Base-by-base conservation (phyloP, 2,888 invertebrate species). In the Thecocarcelia acutangulata region DNA sequence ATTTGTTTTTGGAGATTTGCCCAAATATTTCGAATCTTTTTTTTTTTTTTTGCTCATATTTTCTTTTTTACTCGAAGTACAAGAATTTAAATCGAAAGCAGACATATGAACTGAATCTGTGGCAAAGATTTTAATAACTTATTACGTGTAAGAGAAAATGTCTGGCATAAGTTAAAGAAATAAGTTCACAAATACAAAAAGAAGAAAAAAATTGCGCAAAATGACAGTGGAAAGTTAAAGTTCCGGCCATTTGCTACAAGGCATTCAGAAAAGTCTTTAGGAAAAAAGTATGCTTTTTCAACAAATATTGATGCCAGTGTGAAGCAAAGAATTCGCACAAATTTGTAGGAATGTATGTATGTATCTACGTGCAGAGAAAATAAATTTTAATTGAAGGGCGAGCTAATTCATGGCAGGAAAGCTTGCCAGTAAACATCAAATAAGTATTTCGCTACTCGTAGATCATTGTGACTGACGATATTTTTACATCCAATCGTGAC, bases 1-100 rank as follows among this genome's bases (percentile, higher is more conserved):
- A 69, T 74, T 82, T 78, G 24, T 37, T 78, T 76, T 82, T 82
- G 82, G 82, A 74, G 75, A 70, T 24, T 66, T 82, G 82, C 82
- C 82, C 74, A 82, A 78, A 69, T 54, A 66, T 73, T 78, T 73
- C 24, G 15, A 17, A 24, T 56, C 8, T 54, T 44, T 33, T 24
- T 12, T 73, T 24, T 33, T 61, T 72, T 64, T 37, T 66, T 64
- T 24, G 17, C 42, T 70, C n/a, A n/a, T n/a, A n/a, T 48, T 2
- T n/a, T 3, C 19, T 17, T 59, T 17, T 19, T 21, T 33, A n/a
- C n/a, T n/a, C n/a, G n/a, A 76, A 46, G 37, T n/a, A 48, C 42
- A 73, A 46, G 12, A 21, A 76, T 76, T 79, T 79, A 79, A 73
- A 73, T 66, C 52, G 69, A 77, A 74, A 74, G 82, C 82, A 82